A percentile compares a stretch with the other conserved stretches of the same genome.
Evolutionary conservation across 2,888 invertebrate species (phyloP).

Genomic region (Tetragonisca angustula): DNA sequence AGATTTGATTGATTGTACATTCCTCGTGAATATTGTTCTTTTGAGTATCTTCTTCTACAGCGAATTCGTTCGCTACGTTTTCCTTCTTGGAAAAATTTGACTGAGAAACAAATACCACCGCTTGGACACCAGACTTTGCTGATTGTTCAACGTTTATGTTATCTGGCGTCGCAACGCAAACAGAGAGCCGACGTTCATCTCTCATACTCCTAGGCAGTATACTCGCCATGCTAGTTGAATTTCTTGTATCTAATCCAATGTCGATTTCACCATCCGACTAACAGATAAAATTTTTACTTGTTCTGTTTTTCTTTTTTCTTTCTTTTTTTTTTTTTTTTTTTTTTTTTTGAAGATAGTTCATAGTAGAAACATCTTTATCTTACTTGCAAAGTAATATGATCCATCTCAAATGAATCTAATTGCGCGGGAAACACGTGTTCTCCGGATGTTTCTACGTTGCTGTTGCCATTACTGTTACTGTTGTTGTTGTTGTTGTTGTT

Average conservation of each 20-base stretch:
- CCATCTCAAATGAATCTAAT: slow-evolving; percentile 79
- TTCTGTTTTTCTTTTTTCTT: too few relatives aligned
- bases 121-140: slow-evolving; percentile 20
- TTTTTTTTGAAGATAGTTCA: neutral
- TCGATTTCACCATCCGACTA: slow-evolving; percentile 76
- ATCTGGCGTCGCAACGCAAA: slow-evolving; percentile 53
- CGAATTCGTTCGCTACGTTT: neutral
- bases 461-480: slow-evolving; percentile 45
- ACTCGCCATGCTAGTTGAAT: slow-evolving; percentile 77
- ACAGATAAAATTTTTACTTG: neutral
- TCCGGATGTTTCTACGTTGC: slow-evolving; percentile 64
- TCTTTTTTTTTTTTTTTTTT: too few relatives aligned
- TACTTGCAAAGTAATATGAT: slow-evolving; percentile 77
- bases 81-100: slow-evolving; percentile 61
- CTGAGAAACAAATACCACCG: slow-evolving; percentile 67
- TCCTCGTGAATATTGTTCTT: neutral
- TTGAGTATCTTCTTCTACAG: neutral
- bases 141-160: slow-evolving; percentile 56
- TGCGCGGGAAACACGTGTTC: slow-evolving; percentile 74
- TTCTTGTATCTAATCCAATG: slow-evolving; percentile 73
- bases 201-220: slow-evolving; percentile 75
- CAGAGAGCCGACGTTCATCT: slow-evolving; percentile 64
- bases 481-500: slow-evolving; percentile 56
- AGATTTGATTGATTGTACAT: slow-evolving; percentile 24
- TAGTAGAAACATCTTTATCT: neutral